A percentile compares a stretch with the other conserved stretches of the same genome.
Conservation (phyloP, 2,888 invertebrate species). For the Amiota minor region DNA sequence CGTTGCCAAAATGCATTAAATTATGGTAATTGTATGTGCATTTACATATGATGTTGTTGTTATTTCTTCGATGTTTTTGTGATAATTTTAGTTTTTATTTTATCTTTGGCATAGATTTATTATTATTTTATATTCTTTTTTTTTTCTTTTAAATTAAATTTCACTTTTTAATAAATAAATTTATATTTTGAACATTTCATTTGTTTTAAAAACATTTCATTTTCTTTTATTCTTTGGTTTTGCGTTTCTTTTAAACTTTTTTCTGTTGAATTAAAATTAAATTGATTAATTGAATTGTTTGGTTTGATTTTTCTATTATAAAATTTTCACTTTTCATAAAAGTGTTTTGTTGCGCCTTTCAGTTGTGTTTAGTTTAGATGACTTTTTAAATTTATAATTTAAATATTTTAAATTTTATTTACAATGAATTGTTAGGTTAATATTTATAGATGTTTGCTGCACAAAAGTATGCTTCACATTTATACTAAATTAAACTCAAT, state of each 20-base stretch:
- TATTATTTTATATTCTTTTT: too few relatives aligned
- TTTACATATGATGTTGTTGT: slow-evolving; percentile 27
- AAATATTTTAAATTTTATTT: too few relatives aligned
- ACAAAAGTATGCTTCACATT: too few relatives aligned
- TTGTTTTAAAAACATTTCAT: background rate
- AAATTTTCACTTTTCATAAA: too few relatives aligned
- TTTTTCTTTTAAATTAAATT: slow-evolving; percentile 10
- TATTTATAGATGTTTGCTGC: too few relatives aligned
- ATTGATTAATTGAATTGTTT: background rate
- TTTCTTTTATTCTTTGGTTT: background rate
- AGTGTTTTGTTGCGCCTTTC: too few relatives aligned
- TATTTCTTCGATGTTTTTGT: slow-evolving; percentile 38
- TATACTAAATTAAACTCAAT: too few relatives aligned
- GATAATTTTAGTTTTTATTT: slow-evolving; percentile 7
- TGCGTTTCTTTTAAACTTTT: slow-evolving; percentile 22
- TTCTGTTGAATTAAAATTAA: background rate
- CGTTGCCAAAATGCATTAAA: slow-evolving; percentile 42
- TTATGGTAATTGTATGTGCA: slow-evolving; percentile 30
- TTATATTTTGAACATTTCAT: slow-evolving; percentile 25
- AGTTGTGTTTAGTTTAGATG: too few relatives aligned
- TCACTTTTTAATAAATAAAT: slow-evolving; percentile 26
- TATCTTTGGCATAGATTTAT: slow-evolving; percentile 16
- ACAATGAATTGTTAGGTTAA: too few relatives aligned
- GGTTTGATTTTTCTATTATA: background rate
- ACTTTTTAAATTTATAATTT: too few relatives aligned